Evolutionary conservation across 2,113 vertebrate genomes (phyloP), one percentile per base, ranked within the genome.

Genomic region (Tonatia bakeri): DNA sequence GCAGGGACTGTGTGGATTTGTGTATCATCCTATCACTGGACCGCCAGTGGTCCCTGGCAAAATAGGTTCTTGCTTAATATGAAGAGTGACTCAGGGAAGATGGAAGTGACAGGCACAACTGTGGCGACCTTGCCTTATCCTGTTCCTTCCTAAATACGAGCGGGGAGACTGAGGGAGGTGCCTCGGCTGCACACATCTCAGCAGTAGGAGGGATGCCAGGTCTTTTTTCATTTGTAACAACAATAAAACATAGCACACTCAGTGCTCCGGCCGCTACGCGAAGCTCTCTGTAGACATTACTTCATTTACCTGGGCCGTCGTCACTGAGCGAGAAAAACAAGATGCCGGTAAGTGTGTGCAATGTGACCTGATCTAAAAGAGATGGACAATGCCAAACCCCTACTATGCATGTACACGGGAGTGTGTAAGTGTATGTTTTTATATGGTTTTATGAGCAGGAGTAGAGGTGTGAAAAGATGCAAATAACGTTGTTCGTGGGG

Each of bases 231-330:
- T 87, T 87, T 87, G 69, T 43, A 70, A 26, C 76, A 83, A 50
- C 40, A 56, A 91, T 40, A 69, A 80, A 92, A 90, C 69, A 95
- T 95, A 77, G 81, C 83, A 95, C 17, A 15, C 80, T 95, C 56
- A 76, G 82, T 0, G 4, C 69, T 33, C 84, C 28, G n/a, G 80
- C 84, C 12, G 2, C 33, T 76, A 10, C n/a, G 59, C 54, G 54
- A 59, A 77, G 89, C 85, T 64, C 86, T 75, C 33, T 76, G 80
- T 76, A 91, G 89, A 93, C 82, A 96, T 96, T 72, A 93, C 89
- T 97, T 95, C 95, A 96, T 88, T 96, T 86, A 56, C 91, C 79
- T 88, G 92, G 93, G 95, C 87, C 11, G 20, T 96, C 95, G 80
- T 83, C 86, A 77, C 59, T 87, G 92, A 94, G 88, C 54, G 87